Base-by-base conservation (phyloP, 2,113 vertebrate genomes). In the Stictonetta naevosa region DNA sequence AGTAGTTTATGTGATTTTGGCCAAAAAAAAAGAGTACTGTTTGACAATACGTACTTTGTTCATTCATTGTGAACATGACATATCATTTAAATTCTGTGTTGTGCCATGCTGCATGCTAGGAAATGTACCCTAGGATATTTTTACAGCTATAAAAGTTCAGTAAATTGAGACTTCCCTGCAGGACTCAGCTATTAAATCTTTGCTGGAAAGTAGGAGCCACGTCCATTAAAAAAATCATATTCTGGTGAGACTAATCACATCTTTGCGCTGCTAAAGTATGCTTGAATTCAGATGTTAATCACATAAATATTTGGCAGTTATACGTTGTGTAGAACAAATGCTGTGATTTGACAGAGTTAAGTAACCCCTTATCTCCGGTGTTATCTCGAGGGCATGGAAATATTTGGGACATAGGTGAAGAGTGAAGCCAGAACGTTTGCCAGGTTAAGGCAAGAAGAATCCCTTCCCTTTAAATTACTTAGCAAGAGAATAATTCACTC, bases 161-260 rank as follows among this genome's bases (percentile, higher is more conserved):
- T 86, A 96, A 96, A 96, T 96, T 66, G 86, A 96, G 81, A 96
- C 88, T 93, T 94, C 95, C 90, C 88, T 89, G 93, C 95, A 96
- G 93, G 96, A 96, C 62, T 96, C 93, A 91, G 95, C 92, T 97
- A 96, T 95, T 96, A 96, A 92, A 94, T 93, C 83, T 95, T 91
- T 59, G n/a, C 81, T 92, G 83, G 53, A 73, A 96, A 95, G 88
- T 87, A 38, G 63, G 86, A 94, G 62, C 86, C 42, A 91, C 14
- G 25, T 93, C 94, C 86, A 95, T 97, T 97, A 92, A 91, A 96
- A 96, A 94, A 93, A 38, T 96, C 48, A 81, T 88, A 72, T 94
- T 96, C 95, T 93, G 73, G 80, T 90, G 82, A 88, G 76, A 82
- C 81, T 96, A 95, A 97, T 96, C 91, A 93, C 82, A 76, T 91